Conservation (phyloP, 2,797 vertebrate genomes). For the Strix occidentalis region DNA sequence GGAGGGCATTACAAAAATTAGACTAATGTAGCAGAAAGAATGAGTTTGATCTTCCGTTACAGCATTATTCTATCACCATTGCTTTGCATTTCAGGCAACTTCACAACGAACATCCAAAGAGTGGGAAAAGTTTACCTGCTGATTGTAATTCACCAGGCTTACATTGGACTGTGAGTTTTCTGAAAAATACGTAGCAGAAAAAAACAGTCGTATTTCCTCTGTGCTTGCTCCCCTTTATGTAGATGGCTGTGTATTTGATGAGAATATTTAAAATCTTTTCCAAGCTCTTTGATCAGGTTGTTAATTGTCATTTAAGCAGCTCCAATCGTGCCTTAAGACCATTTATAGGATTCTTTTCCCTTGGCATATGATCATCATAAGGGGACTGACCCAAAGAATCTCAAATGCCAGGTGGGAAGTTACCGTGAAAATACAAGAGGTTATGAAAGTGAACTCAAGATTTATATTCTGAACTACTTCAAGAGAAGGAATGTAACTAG, state of each 20-base stretch:
- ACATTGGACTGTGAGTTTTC: neutral
- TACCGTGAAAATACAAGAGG: neutral
- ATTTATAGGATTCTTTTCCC: neutral
- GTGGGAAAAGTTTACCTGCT: neutral
- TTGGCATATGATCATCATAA: neutral
- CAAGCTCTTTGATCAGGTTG: neutral
- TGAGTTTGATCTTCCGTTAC: slow-evolving; percentile 47
- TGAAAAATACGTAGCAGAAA: neutral
- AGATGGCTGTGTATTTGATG: neutral
- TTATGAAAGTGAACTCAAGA: neutral
- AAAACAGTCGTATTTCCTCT: neutral
- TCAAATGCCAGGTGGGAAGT: neutral
- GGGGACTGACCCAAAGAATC: neutral
- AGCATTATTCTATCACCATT: slow-evolving; percentile 3
- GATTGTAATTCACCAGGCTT: neutral
- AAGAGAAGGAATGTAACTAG: neutral
- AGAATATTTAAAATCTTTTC: neutral
- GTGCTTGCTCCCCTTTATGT: neutral
- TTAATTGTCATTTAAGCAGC: neutral
- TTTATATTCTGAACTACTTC: neutral
- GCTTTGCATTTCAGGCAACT: slow-evolving; percentile 17
- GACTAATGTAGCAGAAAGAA: slow-evolving; percentile 65
- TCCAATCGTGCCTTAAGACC: neutral
- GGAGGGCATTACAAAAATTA: slow-evolving; percentile 65
- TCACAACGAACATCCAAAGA: neutral